These are phyloP conservation scores for Mesoligia furuncula DNA, from an alignment of 2,888 invertebrate species.

Conservation along the genomic window DNA sequence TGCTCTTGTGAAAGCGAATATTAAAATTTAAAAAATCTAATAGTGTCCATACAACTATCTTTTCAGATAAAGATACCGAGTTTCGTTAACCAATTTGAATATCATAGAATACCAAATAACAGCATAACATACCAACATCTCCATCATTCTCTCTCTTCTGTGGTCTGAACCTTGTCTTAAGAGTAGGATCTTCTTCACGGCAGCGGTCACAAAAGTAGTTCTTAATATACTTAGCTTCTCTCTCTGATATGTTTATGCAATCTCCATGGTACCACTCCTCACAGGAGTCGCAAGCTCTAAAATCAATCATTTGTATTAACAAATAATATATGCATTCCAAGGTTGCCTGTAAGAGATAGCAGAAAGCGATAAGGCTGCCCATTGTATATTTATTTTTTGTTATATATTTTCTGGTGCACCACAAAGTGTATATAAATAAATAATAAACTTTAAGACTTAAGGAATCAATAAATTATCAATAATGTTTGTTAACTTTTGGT, in stretches of 20 bases:
- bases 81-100: background rate
- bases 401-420: no score
- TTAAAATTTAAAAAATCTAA: background rate
- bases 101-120: background rate
- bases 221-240: conserved; percentile 97
- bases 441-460: background rate
- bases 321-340: no score
- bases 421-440: no score
- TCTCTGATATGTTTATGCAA: conserved; percentile 98
- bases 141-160: conserved; percentile 88
- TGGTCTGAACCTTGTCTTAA: conserved; percentile 91
- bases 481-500: background rate
- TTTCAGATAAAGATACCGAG: background rate
- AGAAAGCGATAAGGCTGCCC: no score
- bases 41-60: background rate
- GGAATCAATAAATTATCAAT: background rate
- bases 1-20: no score
- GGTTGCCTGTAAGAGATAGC: no score
- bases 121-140: conserved; percentile 76
- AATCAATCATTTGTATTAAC: conserved; percentile 51
- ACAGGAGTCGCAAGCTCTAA: conserved; percentile 98
- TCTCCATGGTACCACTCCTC: conserved; percentile 99
- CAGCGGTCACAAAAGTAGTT: conserved; percentile 97
- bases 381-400: no score
- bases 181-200: conserved; percentile 94